Conservation (phyloP, 2,888 invertebrate species). For the Leptothorax acervorum region DNA sequence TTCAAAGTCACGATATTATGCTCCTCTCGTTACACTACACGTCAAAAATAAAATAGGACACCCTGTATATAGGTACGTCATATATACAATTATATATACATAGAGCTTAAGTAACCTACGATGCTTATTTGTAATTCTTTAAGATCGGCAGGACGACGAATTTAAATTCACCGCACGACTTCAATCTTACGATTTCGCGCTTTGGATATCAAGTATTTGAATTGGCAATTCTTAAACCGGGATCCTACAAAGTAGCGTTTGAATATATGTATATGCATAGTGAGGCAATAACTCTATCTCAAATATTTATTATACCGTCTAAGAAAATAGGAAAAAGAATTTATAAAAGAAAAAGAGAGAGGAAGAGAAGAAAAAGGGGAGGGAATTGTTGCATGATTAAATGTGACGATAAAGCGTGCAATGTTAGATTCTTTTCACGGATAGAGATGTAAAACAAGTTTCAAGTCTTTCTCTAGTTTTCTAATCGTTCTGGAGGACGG, state of each 20-base stretch:
- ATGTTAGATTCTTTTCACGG: neutral
- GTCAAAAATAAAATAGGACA: neutral
- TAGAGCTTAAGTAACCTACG: neutral
- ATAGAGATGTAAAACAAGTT: too few relatives aligned
- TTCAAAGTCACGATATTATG: neutral
- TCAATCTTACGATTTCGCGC: conserved; percentile 20
- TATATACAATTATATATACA: too few relatives aligned
- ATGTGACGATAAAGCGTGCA: neutral
- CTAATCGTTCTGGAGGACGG: too few relatives aligned
- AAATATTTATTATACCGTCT: conserved; percentile 10
- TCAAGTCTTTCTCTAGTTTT: too few relatives aligned
- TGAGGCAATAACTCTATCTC: conserved; percentile 11
- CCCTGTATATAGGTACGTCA: neutral
- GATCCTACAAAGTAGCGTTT: conserved; percentile 17
- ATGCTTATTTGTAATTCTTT: conserved; percentile 27
- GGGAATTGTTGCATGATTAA: neutral
- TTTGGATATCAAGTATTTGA: conserved; percentile 15
- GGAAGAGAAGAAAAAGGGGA: neutral
- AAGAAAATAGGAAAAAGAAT: neutral
- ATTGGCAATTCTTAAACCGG: conserved; percentile 22
- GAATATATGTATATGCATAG: conserved; percentile 12
- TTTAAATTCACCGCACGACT: conserved; percentile 26
- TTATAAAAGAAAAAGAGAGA: neutral
- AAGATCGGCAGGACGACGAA: conserved; percentile 4
- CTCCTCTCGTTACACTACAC: neutral